Evolutionary conservation across 2,888 invertebrate genomes (phyloP), one percentile per base, ranked within the genome.

Genomic region (Bibio marci): DNA sequence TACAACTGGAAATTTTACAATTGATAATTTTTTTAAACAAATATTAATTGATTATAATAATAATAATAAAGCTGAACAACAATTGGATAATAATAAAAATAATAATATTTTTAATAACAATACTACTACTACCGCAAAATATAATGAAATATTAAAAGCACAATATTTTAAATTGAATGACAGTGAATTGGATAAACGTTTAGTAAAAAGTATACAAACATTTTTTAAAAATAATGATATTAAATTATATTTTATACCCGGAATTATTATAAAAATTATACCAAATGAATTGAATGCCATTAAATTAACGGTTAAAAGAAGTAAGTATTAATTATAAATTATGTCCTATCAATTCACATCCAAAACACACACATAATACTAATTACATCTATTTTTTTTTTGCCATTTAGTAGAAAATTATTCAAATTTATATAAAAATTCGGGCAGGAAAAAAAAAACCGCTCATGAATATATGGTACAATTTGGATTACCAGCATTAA

Each of bases 401-500:
- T 35, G 13, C 8, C 10, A 25, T 26, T 35, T 2, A 25, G 18
- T 11, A 17, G 5, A 14, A 10, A 32, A 32, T 32, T 10, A 32
- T 4, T 5, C 14, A 5, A 15, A 15, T 32, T 32, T 32, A 14
- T 11, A 30, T n/a, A n/a, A n/a, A n/a, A n/a, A n/a, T n/a, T n/a
- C n/a, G n/a, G n/a, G n/a, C n/a, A n/a, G n/a, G n/a, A 26, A n/a
- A n/a, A 31, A 25, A 15, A 30, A 17, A 18, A 33, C 18, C 15
- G 32, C 38, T 2, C 22, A 52, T 52, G 26, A 45, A 15, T 40
- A 43, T 35, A 52, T 62, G 46, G 43, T 62, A 30, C 58, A 62
- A 43, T 54, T 62, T 50, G 62, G 61, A 0, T 56, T 73, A 32
- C 76, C 76, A 1, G 62, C 70, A 25, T 49, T 77, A 37, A 50